phyloP scores from a whole-genome alignment of 2,113 vertebrate species.

The Sclerurus mexicanus region DNA sequence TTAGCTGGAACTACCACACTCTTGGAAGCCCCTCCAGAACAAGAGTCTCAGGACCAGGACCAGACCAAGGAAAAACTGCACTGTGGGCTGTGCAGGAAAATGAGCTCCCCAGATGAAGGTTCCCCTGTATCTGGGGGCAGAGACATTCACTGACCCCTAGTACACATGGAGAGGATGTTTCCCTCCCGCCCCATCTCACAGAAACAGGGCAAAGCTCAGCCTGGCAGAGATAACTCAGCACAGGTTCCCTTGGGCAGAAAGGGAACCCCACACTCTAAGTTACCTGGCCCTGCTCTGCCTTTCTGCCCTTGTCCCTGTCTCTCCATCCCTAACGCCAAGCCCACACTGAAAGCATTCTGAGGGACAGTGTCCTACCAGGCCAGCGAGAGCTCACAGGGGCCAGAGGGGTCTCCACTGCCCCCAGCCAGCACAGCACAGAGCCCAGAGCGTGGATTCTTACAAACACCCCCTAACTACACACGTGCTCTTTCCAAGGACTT shows the following conservation, averaged over 20 bases:
- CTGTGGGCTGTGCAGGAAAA: accelerated
- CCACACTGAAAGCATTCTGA: not conserved
- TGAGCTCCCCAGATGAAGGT: not conserved
- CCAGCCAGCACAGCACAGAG: not conserved
- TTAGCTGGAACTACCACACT: not conserved
- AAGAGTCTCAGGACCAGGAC: not conserved
- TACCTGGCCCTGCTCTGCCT: not conserved
- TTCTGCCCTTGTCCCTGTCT: not conserved
- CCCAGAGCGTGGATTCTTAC: accelerated
- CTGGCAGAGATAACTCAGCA: not conserved
- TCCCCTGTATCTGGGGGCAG: not conserved
- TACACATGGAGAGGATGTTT: not conserved
- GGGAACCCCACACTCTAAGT: not conserved
- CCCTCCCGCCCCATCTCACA: not conserved
- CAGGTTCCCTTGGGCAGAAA: not conserved
- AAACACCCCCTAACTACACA: not conserved
- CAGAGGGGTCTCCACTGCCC: not conserved
- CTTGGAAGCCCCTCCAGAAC: not conserved
- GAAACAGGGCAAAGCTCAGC: not conserved
- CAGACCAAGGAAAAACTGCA: not conserved
- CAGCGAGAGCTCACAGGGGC: not conserved
- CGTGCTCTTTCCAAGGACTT: not conserved
- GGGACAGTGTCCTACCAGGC: not conserved
- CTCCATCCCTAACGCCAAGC: not conserved
- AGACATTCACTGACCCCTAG: not conserved